These are phyloP conservation scores for Pseudococcus viburni DNA, from an alignment of 2,888 invertebrate genomes.

Conservation along the genomic window DNA sequence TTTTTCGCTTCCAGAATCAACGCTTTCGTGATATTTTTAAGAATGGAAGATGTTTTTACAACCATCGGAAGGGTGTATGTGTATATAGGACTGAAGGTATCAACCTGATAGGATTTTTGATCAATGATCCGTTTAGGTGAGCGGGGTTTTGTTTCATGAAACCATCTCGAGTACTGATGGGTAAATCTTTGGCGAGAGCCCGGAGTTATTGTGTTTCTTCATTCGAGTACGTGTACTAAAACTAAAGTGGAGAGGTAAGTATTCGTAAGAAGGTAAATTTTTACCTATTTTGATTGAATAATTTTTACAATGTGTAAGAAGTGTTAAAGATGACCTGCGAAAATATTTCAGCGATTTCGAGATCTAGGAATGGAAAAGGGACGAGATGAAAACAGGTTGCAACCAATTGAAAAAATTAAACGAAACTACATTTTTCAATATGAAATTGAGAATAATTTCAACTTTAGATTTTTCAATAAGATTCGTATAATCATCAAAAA, in stretches of 20 bases:
- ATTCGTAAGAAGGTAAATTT: not conserved
- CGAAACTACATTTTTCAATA: too few species aligned
- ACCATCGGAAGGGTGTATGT: not conserved
- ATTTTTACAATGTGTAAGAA: not conserved
- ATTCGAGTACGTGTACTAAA: not conserved
- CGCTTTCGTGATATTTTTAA: not conserved
- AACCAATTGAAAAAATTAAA: too few species aligned
- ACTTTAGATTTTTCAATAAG: too few species aligned
- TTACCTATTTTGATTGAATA: not conserved
- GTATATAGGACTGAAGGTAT: not conserved
- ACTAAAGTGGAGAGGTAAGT: not conserved
- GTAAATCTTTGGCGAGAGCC: not conserved
- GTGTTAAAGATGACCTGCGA: too few species aligned
- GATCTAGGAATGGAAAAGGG: too few species aligned
- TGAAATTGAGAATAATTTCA: too few species aligned
- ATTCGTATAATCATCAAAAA: too few species aligned
- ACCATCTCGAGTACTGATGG: not conserved
- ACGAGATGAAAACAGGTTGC: too few species aligned
- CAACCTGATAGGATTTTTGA: conserved; percentile 19
- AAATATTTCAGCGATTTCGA: too few species aligned
- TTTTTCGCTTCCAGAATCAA: not conserved
- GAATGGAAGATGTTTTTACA: conserved; percentile 28
- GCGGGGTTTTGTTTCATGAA: conserved; percentile 34
- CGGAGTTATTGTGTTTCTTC: not conserved
- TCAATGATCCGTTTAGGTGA: conserved; percentile 19